These are phyloP conservation scores for Dolichopus griseipennis DNA, from an alignment of 2,888 invertebrate species.

Conservation along the genomic window DNA sequence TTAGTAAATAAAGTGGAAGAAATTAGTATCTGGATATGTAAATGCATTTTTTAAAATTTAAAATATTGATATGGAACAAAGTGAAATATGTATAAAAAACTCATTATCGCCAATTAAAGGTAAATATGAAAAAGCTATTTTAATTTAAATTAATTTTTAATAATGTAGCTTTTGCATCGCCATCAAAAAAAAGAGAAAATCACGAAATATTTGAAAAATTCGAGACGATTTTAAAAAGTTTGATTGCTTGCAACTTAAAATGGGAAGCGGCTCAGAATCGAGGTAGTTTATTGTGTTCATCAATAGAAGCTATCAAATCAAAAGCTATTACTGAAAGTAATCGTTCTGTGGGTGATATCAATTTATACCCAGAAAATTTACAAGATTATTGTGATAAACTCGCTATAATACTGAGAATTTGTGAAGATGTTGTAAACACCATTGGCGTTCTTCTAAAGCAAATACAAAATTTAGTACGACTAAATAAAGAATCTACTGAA, in stretches of 20 bases:
- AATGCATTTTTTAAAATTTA: no score
- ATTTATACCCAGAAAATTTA: constrained; percentile 31
- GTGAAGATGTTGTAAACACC: constrained; percentile 31
- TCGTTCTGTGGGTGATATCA: constrained; percentile 5
- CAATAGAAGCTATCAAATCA: constrained; percentile 36
- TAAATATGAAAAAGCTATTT: no score
- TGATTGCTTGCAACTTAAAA: constrained; percentile 32
- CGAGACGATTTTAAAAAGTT: constrained; percentile 27
- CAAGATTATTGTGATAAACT: constrained; percentile 32
- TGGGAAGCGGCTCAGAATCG: constrained; percentile 38
- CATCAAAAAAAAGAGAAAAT: background rate
- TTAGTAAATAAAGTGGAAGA: no score
- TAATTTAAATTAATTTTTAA: no score
- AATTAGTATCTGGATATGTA: no score
- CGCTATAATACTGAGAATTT: constrained; percentile 32
- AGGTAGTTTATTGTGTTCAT: constrained; percentile 32
- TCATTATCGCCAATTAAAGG: no score
- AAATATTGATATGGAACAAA: no score
- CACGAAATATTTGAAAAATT: constrained; percentile 16
- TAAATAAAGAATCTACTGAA: constrained; percentile 27
- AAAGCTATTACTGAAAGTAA: constrained; percentile 27
- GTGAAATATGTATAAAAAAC: no score
- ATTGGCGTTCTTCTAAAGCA: constrained; percentile 30
- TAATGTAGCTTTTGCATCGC: background rate
- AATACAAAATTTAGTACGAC: constrained; percentile 28